Conservation (phyloP, 2,888 invertebrate genomes). For the Opisthograptis luteolata region DNA sequence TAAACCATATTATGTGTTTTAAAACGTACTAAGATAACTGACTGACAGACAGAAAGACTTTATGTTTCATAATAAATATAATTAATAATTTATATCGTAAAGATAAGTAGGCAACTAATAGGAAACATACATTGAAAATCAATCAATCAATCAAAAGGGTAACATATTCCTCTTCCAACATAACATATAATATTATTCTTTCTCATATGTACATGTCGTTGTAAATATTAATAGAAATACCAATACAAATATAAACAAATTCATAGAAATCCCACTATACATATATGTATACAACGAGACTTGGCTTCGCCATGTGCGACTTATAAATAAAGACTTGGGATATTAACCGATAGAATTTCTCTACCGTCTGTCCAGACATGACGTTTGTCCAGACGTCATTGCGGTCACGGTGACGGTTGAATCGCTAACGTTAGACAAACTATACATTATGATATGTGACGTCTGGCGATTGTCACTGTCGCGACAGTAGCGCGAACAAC, state of each 20-base stretch:
- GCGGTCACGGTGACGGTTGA: slow-evolving; percentile 37
- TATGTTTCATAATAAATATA: too few relatives aligned
- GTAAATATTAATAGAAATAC: slow-evolving; percentile 37
- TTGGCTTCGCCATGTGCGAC: slow-evolving; percentile 41
- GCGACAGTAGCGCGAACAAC: not conserved
- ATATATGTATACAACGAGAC: slow-evolving; percentile 37
- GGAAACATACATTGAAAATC: slow-evolving; percentile 6
- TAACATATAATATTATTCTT: slow-evolving; percentile 8
- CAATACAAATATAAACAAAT: too few relatives aligned
- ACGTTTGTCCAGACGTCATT: slow-evolving; percentile 42
- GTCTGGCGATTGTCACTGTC: slow-evolving; percentile 19
- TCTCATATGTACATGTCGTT: slow-evolving; percentile 20
- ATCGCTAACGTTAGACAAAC: slow-evolving; percentile 22
- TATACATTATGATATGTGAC: slow-evolving; percentile 36
- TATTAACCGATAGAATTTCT: slow-evolving; percentile 39
- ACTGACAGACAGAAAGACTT: too few relatives aligned
- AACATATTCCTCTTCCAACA: slow-evolving; percentile 2
- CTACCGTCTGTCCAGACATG: slow-evolving; percentile 39
- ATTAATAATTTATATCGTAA: too few relatives aligned
- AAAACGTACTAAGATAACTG: too few relatives aligned
- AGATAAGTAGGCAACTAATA: too few relatives aligned
- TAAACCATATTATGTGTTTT: too few relatives aligned
- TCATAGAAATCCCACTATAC: slow-evolving; percentile 35
- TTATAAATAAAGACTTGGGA: slow-evolving; percentile 44
- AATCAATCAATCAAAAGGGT: too few relatives aligned